phyloP scores from a whole-genome alignment of 2,888 invertebrate genomes.

The Belgica antarctica region DNA sequence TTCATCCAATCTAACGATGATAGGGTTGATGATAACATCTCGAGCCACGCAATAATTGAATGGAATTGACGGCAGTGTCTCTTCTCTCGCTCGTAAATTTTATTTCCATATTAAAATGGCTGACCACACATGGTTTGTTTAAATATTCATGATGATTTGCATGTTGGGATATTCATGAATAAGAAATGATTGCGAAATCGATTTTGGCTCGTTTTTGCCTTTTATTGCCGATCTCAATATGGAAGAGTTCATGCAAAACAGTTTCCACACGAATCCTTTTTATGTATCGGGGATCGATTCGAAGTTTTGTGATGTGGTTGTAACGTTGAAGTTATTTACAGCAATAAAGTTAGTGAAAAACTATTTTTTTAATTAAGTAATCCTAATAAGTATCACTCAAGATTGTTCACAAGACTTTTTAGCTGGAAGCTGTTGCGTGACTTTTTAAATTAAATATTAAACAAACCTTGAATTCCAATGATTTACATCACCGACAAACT shows the following conservation, averaged over 20 bases:
- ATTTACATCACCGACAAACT: not conserved
- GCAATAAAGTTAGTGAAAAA: too few species aligned
- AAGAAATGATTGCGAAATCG: slow-evolving; percentile 13
- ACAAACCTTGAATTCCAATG: slow-evolving; percentile 3
- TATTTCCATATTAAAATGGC: slow-evolving; percentile 36
- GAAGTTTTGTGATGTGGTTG: slow-evolving; percentile 31
- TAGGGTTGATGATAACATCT: slow-evolving; percentile 1
- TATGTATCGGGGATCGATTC: too few species aligned
- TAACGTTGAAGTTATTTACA: too few species aligned
- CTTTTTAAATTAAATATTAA: too few species aligned
- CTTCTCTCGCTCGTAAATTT: not conserved
- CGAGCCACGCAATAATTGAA: slow-evolving; percentile 12
- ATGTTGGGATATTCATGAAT: slow-evolving; percentile 28
- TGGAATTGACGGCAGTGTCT: not conserved
- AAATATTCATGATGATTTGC: slow-evolving; percentile 43
- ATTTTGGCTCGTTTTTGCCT: slow-evolving; percentile 14
- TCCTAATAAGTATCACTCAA: too few species aligned
- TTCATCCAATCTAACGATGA: slow-evolving; percentile 21
- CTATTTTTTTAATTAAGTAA: too few species aligned
- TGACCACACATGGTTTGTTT: slow-evolving; percentile 34
- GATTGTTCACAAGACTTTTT: too few species aligned
- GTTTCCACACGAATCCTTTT: slow-evolving; percentile 1
- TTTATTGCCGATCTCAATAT: slow-evolving; percentile 18
- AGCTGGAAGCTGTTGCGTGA: too few species aligned
- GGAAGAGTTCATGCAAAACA: slow-evolving; percentile 13